Base-by-base conservation (phyloP, 2,113 vertebrate genomes). In the Psittacus erithacus region DNA sequence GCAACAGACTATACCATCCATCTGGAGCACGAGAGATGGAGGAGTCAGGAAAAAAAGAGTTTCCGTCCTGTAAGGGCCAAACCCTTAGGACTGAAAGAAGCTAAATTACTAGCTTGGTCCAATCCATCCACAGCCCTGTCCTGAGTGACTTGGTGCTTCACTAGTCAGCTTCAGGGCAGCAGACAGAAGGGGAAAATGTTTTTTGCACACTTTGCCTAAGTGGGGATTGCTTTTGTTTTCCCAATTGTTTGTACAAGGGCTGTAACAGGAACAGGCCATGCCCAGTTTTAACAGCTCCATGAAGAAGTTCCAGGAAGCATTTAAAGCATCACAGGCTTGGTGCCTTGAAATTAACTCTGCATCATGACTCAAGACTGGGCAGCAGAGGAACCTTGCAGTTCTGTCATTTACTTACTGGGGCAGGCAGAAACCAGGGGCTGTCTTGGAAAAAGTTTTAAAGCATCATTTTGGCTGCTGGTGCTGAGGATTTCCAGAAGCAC, bases 361-460 rank as follows among this genome's bases (percentile, higher is more conserved):
- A 50, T 39, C 17, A 2, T 86, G 80, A 68, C 62, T 95, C 93
- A 85, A 79, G 75, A 28, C 52, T 27, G 75, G 57, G 88, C 53
- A 88, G 86, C 82, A 68, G 39, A 52, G 86, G 63, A 84, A 63
- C 27, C 18, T 3, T 73, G 53, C 59, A 57, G 49, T 69, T 68
- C 68, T 74, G 49, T 80, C 73, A n/a, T 62, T 74, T 35, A 57
- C 63, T 73, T 62, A n/a, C 39, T 77, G 49, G 31, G 82, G 79
- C 76, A 90, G 60, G 64, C 63, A 82, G 82, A 88, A 67, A 69
- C 50, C 64, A 83, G 0, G 43, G 33, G 6, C 5, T 86, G 50
- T 57, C 81, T 59, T 84, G 65, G 84, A 78, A 93, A 86, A 79
- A 46, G n/a, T 84, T 88, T 70, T 68, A 93, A 93, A 80, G 49